phyloP scores from a whole-genome alignment of 2,113 vertebrate species.

The Colistium nudipinnis region DNA sequence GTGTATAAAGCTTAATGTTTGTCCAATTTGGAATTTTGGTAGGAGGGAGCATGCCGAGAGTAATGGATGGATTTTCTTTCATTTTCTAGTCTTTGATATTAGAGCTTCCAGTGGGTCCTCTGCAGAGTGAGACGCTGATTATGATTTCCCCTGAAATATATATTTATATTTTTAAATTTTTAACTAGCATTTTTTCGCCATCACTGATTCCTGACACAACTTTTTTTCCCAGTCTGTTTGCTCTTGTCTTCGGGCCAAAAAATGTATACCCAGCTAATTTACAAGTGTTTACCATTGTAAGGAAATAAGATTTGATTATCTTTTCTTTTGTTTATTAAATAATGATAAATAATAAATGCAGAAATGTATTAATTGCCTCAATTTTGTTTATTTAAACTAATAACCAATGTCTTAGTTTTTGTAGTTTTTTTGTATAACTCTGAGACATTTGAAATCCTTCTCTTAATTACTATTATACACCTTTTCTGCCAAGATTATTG shows the following conservation, averaged over 20 bases:
- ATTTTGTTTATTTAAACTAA: background rate
- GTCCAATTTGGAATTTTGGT: too few relatives aligned
- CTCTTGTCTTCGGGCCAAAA: background rate
- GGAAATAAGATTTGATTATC: background rate
- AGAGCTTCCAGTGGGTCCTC: constrained; percentile 25
- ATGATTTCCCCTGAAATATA: constrained; percentile 37
- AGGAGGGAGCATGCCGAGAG: too few relatives aligned
- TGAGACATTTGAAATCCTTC: background rate
- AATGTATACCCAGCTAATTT: background rate
- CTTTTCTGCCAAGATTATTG: background rate
- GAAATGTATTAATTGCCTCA: background rate
- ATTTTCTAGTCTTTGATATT: constrained; percentile 34
- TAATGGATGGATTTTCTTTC: background rate
- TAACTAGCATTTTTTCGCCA: too few relatives aligned
- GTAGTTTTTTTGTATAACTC: too few relatives aligned
- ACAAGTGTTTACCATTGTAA: background rate
- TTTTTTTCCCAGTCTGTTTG: constrained; percentile 9
- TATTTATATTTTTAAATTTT: too few relatives aligned
- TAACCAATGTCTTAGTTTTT: background rate
- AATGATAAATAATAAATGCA: background rate
- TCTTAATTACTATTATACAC: background rate
- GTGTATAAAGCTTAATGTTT: too few relatives aligned
- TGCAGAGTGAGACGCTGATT: constrained; percentile 26
- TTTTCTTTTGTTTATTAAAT: background rate
- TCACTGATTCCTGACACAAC: background rate